Evolutionary conservation across 2,888 invertebrate species (phyloP).

Genomic region (Platycheirus albimanus): DNA sequence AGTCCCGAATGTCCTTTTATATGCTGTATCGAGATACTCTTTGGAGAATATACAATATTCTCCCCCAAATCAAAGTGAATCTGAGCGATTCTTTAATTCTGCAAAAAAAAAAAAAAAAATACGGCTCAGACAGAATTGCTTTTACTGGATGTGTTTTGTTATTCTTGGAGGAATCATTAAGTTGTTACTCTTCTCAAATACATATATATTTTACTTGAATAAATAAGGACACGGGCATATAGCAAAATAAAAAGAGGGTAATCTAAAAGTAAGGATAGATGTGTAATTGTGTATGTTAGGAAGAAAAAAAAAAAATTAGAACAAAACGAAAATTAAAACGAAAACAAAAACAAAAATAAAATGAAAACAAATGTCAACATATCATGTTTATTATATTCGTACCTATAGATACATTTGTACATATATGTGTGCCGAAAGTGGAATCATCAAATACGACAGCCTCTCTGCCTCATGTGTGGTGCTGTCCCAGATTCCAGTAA

Average conservation of each 20-base stretch:
- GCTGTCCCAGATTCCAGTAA: slow-evolving; percentile 57
- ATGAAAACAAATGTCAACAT: slow-evolving; percentile 65
- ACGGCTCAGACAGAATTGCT: slow-evolving; percentile 54
- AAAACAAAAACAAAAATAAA: slow-evolving; percentile 31
- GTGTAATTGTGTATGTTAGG: not conserved
- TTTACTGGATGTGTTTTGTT: slow-evolving; percentile 31
- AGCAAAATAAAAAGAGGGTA: slow-evolving; percentile 14
- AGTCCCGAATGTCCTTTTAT: slow-evolving; percentile 40
- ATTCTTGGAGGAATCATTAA: slow-evolving; percentile 69
- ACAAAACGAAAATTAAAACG: slow-evolving; percentile 28
- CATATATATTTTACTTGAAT: too few species aligned
- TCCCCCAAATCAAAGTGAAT: slow-evolving; percentile 55
- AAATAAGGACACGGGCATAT: slow-evolving; percentile 7
- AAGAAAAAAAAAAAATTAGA: not conserved
- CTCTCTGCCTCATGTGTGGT: too few species aligned
- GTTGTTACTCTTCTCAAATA: slow-evolving; percentile 8
- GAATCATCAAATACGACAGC: slow-evolving; percentile 63
- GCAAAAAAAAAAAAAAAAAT: slow-evolving; percentile 18
- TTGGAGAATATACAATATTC: slow-evolving; percentile 11
- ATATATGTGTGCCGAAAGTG: slow-evolving; percentile 43
- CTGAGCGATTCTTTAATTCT: slow-evolving; percentile 19
- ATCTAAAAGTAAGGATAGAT: slow-evolving; percentile 24
- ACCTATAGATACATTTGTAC: not conserved
- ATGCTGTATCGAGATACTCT: too few species aligned
- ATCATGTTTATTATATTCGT: slow-evolving; percentile 32